These are phyloP conservation scores for Noturus placidus DNA, from an alignment of 2,113 vertebrate genomes.

Conservation along the genomic window DNA sequence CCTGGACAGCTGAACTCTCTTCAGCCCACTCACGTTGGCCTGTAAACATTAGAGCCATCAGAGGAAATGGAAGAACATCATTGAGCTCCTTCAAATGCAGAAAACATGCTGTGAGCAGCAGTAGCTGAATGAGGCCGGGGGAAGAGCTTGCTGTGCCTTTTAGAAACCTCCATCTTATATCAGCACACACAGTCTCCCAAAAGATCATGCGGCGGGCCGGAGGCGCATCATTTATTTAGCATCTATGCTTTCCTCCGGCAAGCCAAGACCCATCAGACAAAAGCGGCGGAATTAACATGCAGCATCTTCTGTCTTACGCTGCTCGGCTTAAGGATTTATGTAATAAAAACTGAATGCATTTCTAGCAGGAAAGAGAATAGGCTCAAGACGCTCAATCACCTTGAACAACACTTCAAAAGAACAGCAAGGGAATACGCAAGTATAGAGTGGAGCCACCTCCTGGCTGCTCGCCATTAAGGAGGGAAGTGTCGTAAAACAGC, in stretches of 20 bases:
- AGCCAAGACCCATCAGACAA: slow-evolving; percentile 56
- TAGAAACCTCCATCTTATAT: slow-evolving; percentile 20
- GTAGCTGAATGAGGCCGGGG: slow-evolving; percentile 15
- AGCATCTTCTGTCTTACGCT: slow-evolving; percentile 53
- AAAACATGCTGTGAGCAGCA: slow-evolving; percentile 14
- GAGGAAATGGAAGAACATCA: slow-evolving; percentile 14
- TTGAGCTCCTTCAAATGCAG: slow-evolving; percentile 17
- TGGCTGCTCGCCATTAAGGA: slow-evolving; percentile 10
- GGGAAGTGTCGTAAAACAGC: neutral
- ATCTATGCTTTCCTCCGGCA: slow-evolving; percentile 49
- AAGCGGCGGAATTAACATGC: slow-evolving; percentile 62
- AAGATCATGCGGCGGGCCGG: slow-evolving; percentile 51
- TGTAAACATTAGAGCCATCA: neutral
- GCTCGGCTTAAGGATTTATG: slow-evolving; percentile 52
- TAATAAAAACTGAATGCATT: slow-evolving; percentile 49
- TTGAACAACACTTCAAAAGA: slow-evolving; percentile 40
- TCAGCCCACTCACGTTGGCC: neutral
- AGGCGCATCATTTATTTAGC: slow-evolving; percentile 64
- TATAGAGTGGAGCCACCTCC: slow-evolving; percentile 21
- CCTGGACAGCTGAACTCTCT: slow-evolving; percentile 8
- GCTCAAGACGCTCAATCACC: slow-evolving; percentile 57
- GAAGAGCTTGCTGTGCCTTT: slow-evolving; percentile 19
- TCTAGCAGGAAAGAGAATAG: slow-evolving; percentile 50
- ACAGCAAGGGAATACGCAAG: slow-evolving; percentile 27
- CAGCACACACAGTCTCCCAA: slow-evolving; percentile 34